Conservation (phyloP, 2,888 invertebrate genomes). For the Imbricaverruca yamaguchii region DNA sequence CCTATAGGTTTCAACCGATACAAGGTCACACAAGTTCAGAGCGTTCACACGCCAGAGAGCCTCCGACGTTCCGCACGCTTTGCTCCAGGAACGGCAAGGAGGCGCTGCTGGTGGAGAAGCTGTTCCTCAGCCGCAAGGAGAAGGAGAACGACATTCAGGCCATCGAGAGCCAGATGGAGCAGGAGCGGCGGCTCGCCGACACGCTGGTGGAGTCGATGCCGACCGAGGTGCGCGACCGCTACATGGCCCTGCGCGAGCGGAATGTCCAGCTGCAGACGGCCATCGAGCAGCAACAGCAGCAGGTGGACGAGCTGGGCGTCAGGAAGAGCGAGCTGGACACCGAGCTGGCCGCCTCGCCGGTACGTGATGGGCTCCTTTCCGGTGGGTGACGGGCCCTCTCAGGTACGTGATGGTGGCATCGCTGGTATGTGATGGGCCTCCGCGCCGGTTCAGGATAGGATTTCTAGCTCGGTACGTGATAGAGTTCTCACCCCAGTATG, state of each 20-base stretch:
- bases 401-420: too few species aligned
- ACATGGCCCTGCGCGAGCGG: constrained; percentile 38
- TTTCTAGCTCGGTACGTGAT: too few species aligned
- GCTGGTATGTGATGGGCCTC: too few species aligned
- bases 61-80: too few species aligned
- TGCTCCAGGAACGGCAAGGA: constrained; percentile 55
- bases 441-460: too few species aligned
- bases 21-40: too few species aligned
- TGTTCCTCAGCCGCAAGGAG: constrained; percentile 40
- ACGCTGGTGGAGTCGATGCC: constrained; percentile 57
- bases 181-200: constrained; percentile 58
- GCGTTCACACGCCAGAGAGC: too few species aligned
- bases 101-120: constrained; percentile 54
- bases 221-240: constrained; percentile 48
- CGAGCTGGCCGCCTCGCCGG: constrained; percentile 56
- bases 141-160: not conserved
- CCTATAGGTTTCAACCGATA: too few species aligned
- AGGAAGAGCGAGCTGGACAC: constrained; percentile 60
- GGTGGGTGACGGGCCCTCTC: too few species aligned
- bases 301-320: constrained; percentile 55
- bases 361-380: too few species aligned
- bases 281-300: constrained; percentile 51
- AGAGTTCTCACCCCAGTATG: too few species aligned
- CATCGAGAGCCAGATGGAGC: constrained; percentile 38
- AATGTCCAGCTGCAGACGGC: constrained; percentile 48